phyloP scores from a whole-genome alignment of 64 coral and sea anemone genomes.

The Astreopora myriophthalma region DNA sequence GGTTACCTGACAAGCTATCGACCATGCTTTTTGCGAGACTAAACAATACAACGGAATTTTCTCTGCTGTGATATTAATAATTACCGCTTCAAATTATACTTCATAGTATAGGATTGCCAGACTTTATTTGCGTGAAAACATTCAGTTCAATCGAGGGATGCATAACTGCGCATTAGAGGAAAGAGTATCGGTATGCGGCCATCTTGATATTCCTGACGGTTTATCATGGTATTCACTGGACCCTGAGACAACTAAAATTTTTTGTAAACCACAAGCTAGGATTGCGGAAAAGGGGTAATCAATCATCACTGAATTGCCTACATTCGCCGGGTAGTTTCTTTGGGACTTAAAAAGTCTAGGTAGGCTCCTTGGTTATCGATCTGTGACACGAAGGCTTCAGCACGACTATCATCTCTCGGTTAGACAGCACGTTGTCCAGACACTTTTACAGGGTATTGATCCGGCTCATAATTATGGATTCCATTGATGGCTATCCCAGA shows the following conservation, averaged over 20 bases:
- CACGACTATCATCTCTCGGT: slow-evolving; percentile 35
- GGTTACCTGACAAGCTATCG: background rate
- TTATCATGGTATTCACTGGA: background rate
- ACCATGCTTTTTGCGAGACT: too few relatives aligned
- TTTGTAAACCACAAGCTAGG: background rate
- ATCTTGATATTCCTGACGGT: too few relatives aligned
- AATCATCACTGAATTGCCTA: too few relatives aligned
- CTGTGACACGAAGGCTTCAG: slow-evolving; percentile 57
- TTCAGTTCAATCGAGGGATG: background rate
- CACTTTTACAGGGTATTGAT: slow-evolving; percentile 42
- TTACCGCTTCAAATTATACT: too few relatives aligned
- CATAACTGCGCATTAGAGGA: background rate
- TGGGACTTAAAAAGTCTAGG: too few relatives aligned
- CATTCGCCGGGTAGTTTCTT: too few relatives aligned
- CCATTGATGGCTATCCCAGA: slow-evolving; percentile 62
- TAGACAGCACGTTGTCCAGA: slow-evolving; percentile 34
- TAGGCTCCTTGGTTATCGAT: background rate
- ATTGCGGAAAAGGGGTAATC: background rate
- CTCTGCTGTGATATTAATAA: too few relatives aligned
- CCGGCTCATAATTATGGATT: slow-evolving; percentile 53
- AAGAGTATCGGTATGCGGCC: too few relatives aligned
- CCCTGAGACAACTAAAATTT: background rate
- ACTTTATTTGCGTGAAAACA: too few relatives aligned
- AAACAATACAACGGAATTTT: too few relatives aligned
- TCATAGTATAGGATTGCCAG: too few relatives aligned